Conservation (phyloP, 2,113 vertebrate species). For the Salvator merianae region DNA sequence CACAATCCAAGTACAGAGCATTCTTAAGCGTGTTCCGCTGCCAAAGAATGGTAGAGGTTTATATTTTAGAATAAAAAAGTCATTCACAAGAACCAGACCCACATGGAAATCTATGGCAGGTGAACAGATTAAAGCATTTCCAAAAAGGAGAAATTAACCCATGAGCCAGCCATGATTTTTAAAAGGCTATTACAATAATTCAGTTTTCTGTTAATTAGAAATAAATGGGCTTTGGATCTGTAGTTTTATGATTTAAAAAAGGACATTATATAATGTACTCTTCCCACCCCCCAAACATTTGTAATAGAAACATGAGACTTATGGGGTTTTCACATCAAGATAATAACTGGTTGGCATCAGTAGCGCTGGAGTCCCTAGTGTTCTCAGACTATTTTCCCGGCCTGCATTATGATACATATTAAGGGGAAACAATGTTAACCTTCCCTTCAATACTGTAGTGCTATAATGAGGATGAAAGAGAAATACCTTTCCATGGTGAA, state of each 20-base stretch:
- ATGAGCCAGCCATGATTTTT: neutral
- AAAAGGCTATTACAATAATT: constrained; percentile 47
- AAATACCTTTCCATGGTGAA: neutral
- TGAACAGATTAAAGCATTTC: neutral
- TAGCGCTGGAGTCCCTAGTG: neutral
- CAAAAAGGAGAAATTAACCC: neutral
- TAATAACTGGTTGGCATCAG: neutral
- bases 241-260: constrained; percentile 42
- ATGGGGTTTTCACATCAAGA: neutral
- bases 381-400: neutral
- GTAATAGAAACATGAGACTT: neutral
- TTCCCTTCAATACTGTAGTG: neutral
- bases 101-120: neutral
- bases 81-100: neutral
- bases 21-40: neutral
- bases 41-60: neutral
- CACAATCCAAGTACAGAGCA: neutral
- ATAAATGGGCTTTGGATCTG: constrained; percentile 40
- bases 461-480: neutral
- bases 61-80: neutral
- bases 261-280: constrained; percentile 32
- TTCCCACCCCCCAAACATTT: too few relatives aligned
- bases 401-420: neutral
- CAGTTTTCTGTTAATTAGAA: constrained; percentile 48
- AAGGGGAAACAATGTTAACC: neutral